phyloP scores from a whole-genome alignment of 2,113 vertebrate species.

The Gymnarchus niloticus region DNA sequence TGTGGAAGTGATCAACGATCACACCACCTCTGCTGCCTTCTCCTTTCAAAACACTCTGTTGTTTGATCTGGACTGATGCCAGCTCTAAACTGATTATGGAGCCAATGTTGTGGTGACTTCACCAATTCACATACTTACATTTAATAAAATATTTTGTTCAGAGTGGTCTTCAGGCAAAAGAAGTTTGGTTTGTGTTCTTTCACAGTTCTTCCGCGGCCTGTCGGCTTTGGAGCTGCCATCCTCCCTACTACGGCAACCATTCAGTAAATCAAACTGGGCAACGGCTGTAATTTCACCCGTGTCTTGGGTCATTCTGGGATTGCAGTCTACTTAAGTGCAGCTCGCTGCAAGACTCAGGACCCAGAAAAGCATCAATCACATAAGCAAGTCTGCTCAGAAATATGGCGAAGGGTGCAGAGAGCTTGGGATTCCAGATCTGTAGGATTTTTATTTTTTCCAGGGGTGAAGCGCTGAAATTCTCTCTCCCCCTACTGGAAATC shows the following conservation, averaged over 20 bases:
- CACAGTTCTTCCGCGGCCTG: not conserved
- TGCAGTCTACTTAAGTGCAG: not conserved
- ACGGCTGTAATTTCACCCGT: constrained; percentile 1
- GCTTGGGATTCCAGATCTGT: not conserved
- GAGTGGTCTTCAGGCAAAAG: not conserved
- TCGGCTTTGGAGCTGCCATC: too few relatives aligned
- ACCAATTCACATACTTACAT: not conserved
- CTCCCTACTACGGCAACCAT: not conserved
- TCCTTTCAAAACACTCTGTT: constrained; percentile 72
- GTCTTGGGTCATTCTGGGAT: constrained; percentile 11
- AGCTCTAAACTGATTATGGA: not conserved
- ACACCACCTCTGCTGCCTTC: constrained; percentile 67
- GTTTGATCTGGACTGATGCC: constrained; percentile 76
- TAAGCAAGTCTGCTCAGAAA: not conserved
- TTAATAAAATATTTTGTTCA: not conserved
- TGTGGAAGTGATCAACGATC: constrained; percentile 57
- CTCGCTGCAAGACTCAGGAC: not conserved
- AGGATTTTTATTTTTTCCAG: not conserved
- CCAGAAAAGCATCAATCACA: constrained; percentile 9
- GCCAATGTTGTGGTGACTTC: not conserved
- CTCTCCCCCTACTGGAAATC: not conserved
- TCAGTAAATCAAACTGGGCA: not conserved
- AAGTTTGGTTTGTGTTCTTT: not conserved
- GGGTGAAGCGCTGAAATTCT: not conserved
- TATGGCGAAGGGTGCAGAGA: not conserved